phyloP scores from a whole-genome alignment of 2,113 vertebrate genomes.

The Colius striatus region DNA sequence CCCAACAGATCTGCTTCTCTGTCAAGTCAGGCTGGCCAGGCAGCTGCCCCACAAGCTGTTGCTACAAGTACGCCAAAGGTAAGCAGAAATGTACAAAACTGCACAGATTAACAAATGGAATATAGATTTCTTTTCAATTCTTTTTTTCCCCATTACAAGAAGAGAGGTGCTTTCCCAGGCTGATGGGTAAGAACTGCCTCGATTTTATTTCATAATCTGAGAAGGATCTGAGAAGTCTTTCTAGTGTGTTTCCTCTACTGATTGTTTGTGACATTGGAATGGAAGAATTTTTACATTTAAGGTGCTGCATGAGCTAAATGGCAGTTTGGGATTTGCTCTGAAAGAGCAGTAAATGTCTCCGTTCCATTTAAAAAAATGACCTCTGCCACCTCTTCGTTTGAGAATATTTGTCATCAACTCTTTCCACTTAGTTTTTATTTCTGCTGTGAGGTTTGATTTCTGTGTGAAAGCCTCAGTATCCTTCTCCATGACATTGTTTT shows the following conservation, averaged over 20 bases:
- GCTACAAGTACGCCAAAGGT: conserved; percentile 88
- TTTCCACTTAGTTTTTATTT: conserved; percentile 56
- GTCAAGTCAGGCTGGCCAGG: conserved; percentile 87
- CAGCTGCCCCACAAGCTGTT: conserved; percentile 74
- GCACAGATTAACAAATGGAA: neutral
- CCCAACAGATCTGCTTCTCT: conserved; percentile 91
- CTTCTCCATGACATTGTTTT: conserved; percentile 73
- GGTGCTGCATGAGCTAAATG: neutral
- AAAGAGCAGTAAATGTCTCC: neutral
- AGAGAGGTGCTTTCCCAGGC: neutral
- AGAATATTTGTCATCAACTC: conserved; percentile 55
- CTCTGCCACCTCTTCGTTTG: neutral
- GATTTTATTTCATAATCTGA: neutral
- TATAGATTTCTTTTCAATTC: neutral
- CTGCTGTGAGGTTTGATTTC: conserved; percentile 46
- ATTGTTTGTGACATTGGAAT: neutral
- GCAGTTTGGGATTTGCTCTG: neutral
- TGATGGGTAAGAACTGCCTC: neutral
- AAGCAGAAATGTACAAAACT: neutral
- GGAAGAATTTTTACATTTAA: neutral
- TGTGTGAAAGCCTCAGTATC: conserved; percentile 36
- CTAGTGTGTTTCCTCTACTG: neutral
- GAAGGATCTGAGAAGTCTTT: neutral
- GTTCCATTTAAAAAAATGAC: neutral
- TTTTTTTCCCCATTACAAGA: neutral